These are phyloP conservation scores for Setophaga kirtlandii DNA, from an alignment of 2,113 vertebrate species.

Conservation along the genomic window DNA sequence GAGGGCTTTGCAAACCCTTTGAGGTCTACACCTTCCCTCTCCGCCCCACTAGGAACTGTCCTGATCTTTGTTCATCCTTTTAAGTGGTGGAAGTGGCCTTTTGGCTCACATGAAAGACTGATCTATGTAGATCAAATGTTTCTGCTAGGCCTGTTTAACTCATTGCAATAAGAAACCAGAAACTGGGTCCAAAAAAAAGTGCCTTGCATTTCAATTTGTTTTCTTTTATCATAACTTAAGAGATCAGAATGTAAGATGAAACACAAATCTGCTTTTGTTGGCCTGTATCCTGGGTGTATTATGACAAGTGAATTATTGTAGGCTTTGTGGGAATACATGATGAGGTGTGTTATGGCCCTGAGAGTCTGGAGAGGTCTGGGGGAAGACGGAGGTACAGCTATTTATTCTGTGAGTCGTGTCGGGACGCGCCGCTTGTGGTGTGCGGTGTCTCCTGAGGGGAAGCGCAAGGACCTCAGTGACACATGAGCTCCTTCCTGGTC, in stretches of 20 bases:
- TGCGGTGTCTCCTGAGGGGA: not conserved
- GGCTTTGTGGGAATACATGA: constrained; percentile 28
- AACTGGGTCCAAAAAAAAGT: not conserved
- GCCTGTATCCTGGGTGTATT: not conserved
- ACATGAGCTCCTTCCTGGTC: not conserved
- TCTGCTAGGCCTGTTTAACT: constrained; percentile 22
- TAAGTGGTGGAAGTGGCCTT: not conserved
- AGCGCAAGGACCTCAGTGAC: not conserved
- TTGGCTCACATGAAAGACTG: not conserved
- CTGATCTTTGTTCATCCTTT: not conserved
- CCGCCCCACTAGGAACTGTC: not conserved
- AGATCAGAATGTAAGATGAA: constrained; percentile 51
- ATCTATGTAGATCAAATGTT: constrained; percentile 29
- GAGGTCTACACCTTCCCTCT: not conserved
- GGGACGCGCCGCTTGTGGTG: fast-evolving
- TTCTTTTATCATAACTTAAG: constrained; percentile 45
- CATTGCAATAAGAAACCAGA: constrained; percentile 1
- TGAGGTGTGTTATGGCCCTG: not conserved
- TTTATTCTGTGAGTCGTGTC: not conserved
- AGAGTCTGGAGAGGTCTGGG: not conserved
- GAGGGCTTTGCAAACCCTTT: not conserved
- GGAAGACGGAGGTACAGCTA: not conserved
- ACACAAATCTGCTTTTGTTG: constrained; percentile 55
- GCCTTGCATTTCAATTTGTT: constrained; percentile 35
- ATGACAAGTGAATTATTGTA: constrained; percentile 49